phyloP scores from a whole-genome alignment of 2,888 invertebrate species.

The Aphrophora alni region DNA sequence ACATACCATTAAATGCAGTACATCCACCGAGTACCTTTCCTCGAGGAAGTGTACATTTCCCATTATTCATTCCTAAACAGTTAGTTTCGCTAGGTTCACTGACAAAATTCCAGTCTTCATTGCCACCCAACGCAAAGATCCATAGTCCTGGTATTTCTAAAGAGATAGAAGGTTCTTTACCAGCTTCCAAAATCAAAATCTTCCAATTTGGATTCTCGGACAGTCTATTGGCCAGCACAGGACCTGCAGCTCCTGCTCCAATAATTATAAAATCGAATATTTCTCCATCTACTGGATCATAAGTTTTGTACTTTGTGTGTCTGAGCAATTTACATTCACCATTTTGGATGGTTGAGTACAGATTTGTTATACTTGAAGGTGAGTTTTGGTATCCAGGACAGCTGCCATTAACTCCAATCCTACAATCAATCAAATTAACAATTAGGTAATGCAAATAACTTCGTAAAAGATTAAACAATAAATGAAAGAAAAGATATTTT shows the following conservation, averaged over 20 bases:
- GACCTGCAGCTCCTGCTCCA: constrained; percentile 26
- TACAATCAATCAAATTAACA: no score
- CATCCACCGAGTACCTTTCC: constrained; percentile 35
- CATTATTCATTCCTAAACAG: constrained; percentile 25
- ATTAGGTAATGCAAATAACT: no score
- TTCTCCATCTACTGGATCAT: not conserved
- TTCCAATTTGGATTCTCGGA: constrained; percentile 29
- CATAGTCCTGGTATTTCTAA: constrained; percentile 29
- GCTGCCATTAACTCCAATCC: no score
- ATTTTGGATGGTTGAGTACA: no score
- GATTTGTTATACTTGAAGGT: no score
- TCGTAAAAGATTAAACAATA: no score
- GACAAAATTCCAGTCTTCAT: constrained; percentile 28
- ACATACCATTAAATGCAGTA: constrained; percentile 20
- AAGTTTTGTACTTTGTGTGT: no score
- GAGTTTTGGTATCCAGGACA: no score
- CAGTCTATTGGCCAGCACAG: constrained; percentile 22
- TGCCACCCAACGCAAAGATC: not conserved
- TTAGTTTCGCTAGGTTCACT: constrained; percentile 17
- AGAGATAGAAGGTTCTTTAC: constrained; percentile 22
- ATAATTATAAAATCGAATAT: constrained; percentile 23
- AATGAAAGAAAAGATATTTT: no score
- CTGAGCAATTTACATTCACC: no score
- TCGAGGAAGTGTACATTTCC: constrained; percentile 21
- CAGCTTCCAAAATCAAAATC: constrained; percentile 31